Evolutionary conservation across 2,113 vertebrate genomes (phyloP), one percentile per base, ranked within the genome.

Genomic region (Myotis brandtii): DNA sequence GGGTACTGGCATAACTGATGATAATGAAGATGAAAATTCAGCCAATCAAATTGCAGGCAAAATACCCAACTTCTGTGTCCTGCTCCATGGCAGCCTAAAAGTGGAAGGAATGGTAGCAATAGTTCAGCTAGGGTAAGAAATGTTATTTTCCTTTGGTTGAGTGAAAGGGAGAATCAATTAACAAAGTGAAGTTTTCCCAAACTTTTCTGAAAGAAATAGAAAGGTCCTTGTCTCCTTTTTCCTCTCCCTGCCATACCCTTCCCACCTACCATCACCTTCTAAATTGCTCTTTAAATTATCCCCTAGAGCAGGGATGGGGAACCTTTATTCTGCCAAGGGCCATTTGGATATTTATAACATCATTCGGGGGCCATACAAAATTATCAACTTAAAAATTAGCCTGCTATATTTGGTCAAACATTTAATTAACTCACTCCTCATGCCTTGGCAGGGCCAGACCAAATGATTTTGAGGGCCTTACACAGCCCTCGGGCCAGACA

Each of bases 31-130:
- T 97, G 99, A 99, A 97, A 99, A 99, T 88, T 99, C 99, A 90
- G 99, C 99, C 95, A 99, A 99, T 98, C 99, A 99, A 84, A 99
- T 99, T 97, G 99, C 99, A 80, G 99, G 99, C 64, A 99, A 99
- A 98, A 99, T 99, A 97, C 99, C 99, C 70, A 99, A 99, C 96
- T 99, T 99, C 94, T 99, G 99, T 97, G 99, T 99, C 34, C 98
- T 99, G 50, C 97, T 99, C 54, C 99, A 99, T 66, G 99, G 99
- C 95, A 99, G 99, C 97, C 98, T 99, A 37, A 99, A 99, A 98
- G 99, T 99, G 86, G 99, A 99, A 98, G 99, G 99, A 95, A 99
- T 99, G 99, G 99, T 99, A 97, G 99, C 99, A 1, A 98, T 99
- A 72, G 99, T 99, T 89, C 99, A 99, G 91, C 96, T 99, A 93